Base-by-base conservation (phyloP, 2,797 vertebrate species). In the Pristis pectinata region DNA sequence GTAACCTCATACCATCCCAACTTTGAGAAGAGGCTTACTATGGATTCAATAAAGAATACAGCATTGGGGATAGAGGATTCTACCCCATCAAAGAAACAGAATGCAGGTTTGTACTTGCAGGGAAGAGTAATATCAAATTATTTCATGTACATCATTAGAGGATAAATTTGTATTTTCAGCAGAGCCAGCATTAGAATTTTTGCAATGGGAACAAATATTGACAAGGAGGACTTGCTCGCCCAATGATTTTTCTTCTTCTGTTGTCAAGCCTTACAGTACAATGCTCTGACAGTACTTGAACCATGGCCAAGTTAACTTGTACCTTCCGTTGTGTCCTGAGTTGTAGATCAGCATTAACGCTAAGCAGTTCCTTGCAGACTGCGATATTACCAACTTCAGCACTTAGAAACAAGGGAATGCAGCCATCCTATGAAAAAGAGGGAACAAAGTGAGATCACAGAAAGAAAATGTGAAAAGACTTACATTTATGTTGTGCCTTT, bases 341-440 rank as follows among this genome's bases (percentile, higher is more conserved):
- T 94, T 97, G 97, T 10, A 95, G 72, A 37, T 96, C 96, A 22
- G 96, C 89, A 79, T 95, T 95, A 19, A 95, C 74, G 44, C 95
- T 95, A 59, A 97, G 96, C 7, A 97, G 96, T 83, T 96, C 97
- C 95, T 96, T 97, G 72, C 96, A 95, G 24, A 96, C 95, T 34
- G 95, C 95, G 41, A 96, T 79, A 94, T 97, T 97, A 79, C 96
- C 96, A 0, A 95, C 95, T 95, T 96, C 96, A 24, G 96, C 95
- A 0, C 96, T 96, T 59, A 96, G 94, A 67, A 96, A 93, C 94
- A 97, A 83, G 30, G 97, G 96, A 79, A 96, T 95, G 93, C 95
- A 95, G 95, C 96, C 96, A 11, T 96, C 96, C 97, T 97, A 95
- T n/a, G 56, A 30, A 64, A 30, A 94, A 85, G 1, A 19, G 19